Conservation (phyloP, 2,113 vertebrate species). For the Lycocorax pyrrhopterus region DNA sequence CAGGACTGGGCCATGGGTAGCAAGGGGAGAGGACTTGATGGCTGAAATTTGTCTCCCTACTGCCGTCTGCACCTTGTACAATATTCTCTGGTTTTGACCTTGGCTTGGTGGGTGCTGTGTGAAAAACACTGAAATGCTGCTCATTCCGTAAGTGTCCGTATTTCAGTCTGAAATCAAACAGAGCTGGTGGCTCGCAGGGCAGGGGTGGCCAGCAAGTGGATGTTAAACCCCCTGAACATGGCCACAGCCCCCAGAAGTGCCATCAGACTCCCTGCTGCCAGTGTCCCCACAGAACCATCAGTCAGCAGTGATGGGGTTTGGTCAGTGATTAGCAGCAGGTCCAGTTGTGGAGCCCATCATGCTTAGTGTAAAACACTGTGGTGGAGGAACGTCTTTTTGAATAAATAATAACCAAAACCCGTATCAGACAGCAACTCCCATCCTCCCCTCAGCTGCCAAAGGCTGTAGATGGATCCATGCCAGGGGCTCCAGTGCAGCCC, state of each 20-base stretch:
- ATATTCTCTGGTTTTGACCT: neutral
- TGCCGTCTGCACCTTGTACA: conserved; percentile 3
- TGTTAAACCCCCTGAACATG: neutral
- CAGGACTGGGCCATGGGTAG: neutral
- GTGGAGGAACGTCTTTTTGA: neutral
- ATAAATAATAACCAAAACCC: neutral
- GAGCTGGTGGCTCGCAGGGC: neutral
- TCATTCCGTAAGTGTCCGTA: neutral
- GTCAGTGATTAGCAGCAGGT: neutral
- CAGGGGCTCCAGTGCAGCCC: neutral
- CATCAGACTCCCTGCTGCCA: neutral
- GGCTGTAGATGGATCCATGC: neutral
- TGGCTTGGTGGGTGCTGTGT: neutral
- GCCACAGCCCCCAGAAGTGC: neutral
- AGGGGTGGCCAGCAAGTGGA: neutral
- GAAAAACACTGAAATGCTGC: neutral
- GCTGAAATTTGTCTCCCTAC: neutral
- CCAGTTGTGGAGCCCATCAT: neutral
- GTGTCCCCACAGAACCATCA: rapidly evolving
- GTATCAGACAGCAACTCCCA: neutral
- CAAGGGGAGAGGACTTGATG: neutral
- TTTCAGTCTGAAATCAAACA: neutral
- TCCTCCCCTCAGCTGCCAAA: rapidly evolving
- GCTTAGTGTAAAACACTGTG: neutral
- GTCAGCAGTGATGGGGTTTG: neutral